Conservation (phyloP, 2,113 vertebrate species). For the Anoura caudifer region DNA sequence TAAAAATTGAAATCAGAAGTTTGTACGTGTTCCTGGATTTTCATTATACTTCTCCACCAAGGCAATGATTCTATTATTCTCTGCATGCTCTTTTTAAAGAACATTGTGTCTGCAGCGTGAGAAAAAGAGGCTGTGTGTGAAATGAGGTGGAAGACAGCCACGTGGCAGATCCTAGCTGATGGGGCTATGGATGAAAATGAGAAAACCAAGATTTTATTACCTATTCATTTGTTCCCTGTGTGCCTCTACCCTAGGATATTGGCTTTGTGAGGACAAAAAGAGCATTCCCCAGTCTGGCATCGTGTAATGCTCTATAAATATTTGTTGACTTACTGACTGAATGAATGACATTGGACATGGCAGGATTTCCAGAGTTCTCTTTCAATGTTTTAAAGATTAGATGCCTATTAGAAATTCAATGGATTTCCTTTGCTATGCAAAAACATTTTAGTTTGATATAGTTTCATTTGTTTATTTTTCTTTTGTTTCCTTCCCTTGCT, state of each 20-base stretch:
- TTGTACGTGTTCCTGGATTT: background rate
- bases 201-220: background rate
- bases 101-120: fast-evolving
- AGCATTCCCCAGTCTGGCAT: too few relatives aligned
- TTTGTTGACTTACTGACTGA: background rate
- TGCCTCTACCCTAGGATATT: background rate
- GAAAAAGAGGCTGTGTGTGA: background rate
- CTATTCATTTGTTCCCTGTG: background rate
- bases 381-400: background rate
- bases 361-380: background rate
- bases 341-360: background rate
- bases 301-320: background rate
- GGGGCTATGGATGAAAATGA: fast-evolving
- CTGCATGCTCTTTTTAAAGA: background rate
- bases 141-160: fast-evolving
- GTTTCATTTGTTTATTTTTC: too few relatives aligned
- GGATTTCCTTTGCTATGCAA: too few relatives aligned
- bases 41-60: background rate
- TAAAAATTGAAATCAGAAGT: background rate
- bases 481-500: too few relatives aligned
- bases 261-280: background rate
- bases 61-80: background rate
- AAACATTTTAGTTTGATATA: too few relatives aligned
- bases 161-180: background rate
- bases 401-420: background rate